phyloP scores from a whole-genome alignment of 2,888 invertebrate species.

The Epirrhoe alternata region DNA sequence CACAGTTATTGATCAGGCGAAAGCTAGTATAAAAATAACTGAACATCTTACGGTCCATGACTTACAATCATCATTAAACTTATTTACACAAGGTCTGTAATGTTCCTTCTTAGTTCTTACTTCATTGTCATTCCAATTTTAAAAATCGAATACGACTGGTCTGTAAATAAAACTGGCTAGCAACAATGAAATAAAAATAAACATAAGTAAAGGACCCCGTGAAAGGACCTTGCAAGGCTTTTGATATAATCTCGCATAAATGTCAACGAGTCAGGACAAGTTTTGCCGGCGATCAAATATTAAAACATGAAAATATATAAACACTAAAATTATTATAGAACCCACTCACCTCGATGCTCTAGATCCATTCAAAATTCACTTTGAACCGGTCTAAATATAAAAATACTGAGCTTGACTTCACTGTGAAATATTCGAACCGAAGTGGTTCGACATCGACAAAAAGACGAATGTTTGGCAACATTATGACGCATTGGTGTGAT shows the following conservation, averaged over 20 bases:
- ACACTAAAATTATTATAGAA: constrained; percentile 7
- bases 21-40: constrained; percentile 34
- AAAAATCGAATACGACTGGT: neutral
- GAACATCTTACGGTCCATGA: constrained; percentile 30
- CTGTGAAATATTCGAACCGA: constrained; percentile 1
- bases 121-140: neutral
- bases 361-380: constrained; percentile 22
- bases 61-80: neutral
- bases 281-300: constrained; percentile 22
- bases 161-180: constrained; percentile 6
- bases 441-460: constrained; percentile 13
- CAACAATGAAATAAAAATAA: constrained; percentile 23
- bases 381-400: constrained; percentile 13
- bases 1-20: constrained; percentile 29
- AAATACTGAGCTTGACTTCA: constrained; percentile 7
- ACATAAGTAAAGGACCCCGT: no score
- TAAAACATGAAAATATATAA: constrained; percentile 8
- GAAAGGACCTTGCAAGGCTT: constrained; percentile 38
- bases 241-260: constrained; percentile 32
- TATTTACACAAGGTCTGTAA: neutral
- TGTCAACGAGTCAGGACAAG: constrained; percentile 31
- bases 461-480: constrained; percentile 75
- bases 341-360: constrained; percentile 21
- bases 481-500: constrained; percentile 72
- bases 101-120: no score